Conservation (phyloP, 2,113 vertebrate species). For the Dunckerocampus dactyliophorus region DNA sequence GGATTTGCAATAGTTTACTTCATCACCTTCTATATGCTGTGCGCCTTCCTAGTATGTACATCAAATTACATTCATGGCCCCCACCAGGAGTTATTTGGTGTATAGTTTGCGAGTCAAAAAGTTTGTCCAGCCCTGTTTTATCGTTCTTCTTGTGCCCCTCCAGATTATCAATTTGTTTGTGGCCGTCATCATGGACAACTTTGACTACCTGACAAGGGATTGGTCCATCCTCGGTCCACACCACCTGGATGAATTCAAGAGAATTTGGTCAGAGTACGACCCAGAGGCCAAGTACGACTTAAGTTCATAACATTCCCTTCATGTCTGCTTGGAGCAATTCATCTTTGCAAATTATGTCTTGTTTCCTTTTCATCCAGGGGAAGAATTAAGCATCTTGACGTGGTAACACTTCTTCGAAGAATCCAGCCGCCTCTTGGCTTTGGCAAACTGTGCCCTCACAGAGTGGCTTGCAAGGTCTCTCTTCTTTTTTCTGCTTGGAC, state of each 20-base stretch:
- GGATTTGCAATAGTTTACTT: constrained; percentile 97
- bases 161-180: constrained; percentile 99
- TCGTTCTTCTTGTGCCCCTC: not conserved
- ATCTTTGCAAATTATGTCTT: not conserved
- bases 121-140: too few species aligned
- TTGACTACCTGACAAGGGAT: constrained; percentile 97
- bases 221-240: constrained; percentile 99
- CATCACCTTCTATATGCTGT: constrained; percentile 99
- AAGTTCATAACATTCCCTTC: constrained; percentile 4
- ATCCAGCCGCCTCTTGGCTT: constrained; percentile 97
- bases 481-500: not conserved
- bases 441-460: constrained; percentile 94
- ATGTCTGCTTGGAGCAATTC: not conserved
- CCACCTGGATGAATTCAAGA: constrained; percentile 97
- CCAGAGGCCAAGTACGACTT: constrained; percentile 93
- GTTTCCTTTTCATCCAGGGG: constrained; percentile 72
- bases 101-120: not conserved
- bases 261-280: constrained; percentile 99
- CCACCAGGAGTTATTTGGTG: too few species aligned
- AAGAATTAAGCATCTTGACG: constrained; percentile 96
- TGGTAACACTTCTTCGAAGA: constrained; percentile 89
- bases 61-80: not conserved
- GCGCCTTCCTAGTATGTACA: constrained; percentile 88
- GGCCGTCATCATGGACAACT: constrained; percentile 99
- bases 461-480: constrained; percentile 95